Base-by-base conservation (phyloP, 2,888 invertebrate species). In the Leptopterna dolabrata region DNA sequence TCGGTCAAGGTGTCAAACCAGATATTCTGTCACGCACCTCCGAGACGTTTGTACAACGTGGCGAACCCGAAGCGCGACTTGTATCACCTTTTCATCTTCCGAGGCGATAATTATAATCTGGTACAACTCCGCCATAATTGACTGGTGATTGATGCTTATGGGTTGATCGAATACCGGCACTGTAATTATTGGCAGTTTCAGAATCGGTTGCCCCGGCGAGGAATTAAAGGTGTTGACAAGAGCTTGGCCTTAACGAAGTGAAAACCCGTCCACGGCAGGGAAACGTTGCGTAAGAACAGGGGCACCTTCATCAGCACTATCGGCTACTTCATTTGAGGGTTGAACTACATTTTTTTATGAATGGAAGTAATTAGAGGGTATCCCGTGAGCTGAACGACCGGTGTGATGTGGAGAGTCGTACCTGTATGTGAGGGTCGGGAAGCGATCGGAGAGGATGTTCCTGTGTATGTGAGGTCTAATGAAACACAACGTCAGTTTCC, bases 141-240 rank as follows among this genome's bases (percentile, higher is more conserved):
- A 73, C 41, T 16, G 24, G 27, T 51, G 81, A 81, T 81, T 81
- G 81, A 81, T 81, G 81, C 51, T 55, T 29, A 51, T n/a, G 30
- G 30, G 51, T 81, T 36, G 81, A 55, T 81, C 81, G 55, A 51
- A 47, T 45, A 27, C 47, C 29, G 51, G 55, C 78, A 16, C 81
- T 51, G 51, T 81, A 81, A 81, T 81, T 81, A 81, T 51, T 81
- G 55, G 81, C 81, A 45, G 81, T 81, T 81, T 51, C n/a, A n/a
- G 19, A 51, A 81, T 47, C 51, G 55, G 47, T 55, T 81, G 27
- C 81, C 51, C 30, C 13, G 30, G 0, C 30, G 4, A 29, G 47
- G 29, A 55, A 55, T 81, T 80, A 30, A 81, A 81, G 81, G 81
- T 81, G 81, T 81, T 81, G 81, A 81, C 81, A 81, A 81, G 55